phyloP scores from a whole-genome alignment of 2,797 vertebrate genomes.

The Potorous gilbertii region DNA sequence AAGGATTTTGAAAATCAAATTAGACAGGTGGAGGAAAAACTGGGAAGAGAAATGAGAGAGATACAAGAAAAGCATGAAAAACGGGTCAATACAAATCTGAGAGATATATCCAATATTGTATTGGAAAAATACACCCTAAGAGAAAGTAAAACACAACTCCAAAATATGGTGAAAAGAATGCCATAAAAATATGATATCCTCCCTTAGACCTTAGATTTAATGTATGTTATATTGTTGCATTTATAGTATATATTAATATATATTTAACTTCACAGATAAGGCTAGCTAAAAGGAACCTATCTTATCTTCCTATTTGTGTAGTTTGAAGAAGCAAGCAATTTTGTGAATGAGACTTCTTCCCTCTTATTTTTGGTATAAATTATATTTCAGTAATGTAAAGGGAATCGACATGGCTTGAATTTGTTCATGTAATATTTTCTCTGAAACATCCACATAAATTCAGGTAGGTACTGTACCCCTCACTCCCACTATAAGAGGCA shows the following conservation, averaged over 20 bases:
- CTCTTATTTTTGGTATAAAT: conserved; percentile 15
- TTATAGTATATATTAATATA: neutral
- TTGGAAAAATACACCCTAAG: neutral
- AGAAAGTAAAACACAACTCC: conserved; percentile 23
- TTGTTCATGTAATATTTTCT: neutral
- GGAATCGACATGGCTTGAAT: neutral
- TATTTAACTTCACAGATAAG: neutral
- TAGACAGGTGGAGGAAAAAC: no score
- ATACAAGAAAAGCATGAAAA: no score
- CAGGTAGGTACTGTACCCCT: neutral
- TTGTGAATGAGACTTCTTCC: neutral
- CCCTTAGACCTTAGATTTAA: neutral
- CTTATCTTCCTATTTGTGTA: neutral
- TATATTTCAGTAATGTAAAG: neutral
- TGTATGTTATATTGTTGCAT: neutral
- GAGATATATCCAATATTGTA: neutral
- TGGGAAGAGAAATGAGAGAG: no score
- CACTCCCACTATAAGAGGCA: neutral
- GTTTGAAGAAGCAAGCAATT: neutral
- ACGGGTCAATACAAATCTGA: no score
- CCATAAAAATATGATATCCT: neutral
- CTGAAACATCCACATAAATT: neutral
- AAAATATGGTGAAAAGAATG: neutral
- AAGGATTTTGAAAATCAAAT: no score
- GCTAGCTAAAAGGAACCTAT: neutral